These are phyloP conservation scores for Anthoscopus minutus DNA, from an alignment of 2,113 vertebrate species.

Conservation along the genomic window DNA sequence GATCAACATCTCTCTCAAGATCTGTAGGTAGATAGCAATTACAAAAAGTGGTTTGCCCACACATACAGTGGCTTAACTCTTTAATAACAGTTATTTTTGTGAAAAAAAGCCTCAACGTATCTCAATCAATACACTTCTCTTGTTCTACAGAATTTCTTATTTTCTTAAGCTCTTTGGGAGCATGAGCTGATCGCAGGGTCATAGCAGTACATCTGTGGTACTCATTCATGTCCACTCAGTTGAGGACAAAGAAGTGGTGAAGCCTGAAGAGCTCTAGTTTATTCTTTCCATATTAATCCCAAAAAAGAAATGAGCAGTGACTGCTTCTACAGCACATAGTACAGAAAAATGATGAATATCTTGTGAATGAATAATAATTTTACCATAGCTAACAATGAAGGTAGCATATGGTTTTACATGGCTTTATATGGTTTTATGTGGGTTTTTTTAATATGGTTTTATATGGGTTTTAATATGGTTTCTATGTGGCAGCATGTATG, in stretches of 20 bases:
- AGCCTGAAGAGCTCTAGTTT: neutral
- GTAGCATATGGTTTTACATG: neutral
- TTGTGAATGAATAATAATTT: neutral
- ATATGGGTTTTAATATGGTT: neutral
- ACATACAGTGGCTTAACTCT: slow-evolving; percentile 57
- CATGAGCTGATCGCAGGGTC: neutral
- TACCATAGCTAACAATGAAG: neutral
- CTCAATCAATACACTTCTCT: neutral
- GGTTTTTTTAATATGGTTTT: neutral
- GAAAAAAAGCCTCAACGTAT: neutral
- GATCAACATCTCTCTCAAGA: slow-evolving; percentile 51
- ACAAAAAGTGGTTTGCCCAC: slow-evolving; percentile 58
- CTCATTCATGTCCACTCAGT: accelerated
- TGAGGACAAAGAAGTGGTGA: neutral
- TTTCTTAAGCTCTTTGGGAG: neutral
- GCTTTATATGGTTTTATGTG: neutral
- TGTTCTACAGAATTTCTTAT: neutral
- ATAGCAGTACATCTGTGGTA: neutral
- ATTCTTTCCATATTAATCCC: neutral
- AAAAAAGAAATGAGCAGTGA: neutral
- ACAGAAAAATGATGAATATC: neutral
- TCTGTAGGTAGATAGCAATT: slow-evolving; percentile 65
- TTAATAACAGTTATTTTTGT: slow-evolving; percentile 54
- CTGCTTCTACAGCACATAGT: neutral
- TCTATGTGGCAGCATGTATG: neutral